These are phyloP conservation scores for Periphyllus acericola DNA, from an alignment of 2,888 invertebrate genomes.

Conservation along the genomic window DNA sequence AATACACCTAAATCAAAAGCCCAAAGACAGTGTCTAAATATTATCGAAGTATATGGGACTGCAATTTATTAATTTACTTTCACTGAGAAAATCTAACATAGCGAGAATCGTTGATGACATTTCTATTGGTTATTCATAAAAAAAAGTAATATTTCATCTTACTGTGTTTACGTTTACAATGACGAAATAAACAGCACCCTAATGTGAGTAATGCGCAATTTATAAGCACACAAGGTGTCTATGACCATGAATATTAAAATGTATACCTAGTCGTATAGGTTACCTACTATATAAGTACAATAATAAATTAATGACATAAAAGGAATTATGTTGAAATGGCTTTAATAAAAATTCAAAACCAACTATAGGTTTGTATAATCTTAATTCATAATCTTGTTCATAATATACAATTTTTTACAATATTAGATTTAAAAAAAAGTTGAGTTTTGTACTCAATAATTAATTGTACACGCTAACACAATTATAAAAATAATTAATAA, in stretches of 20 bases:
- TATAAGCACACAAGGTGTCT: slow-evolving; percentile 15
- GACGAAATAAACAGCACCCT: slow-evolving; percentile 10
- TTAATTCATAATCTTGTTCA: no score
- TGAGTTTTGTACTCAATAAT: no score
- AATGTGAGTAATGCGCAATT: slow-evolving; percentile 1
- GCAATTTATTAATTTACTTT: neutral
- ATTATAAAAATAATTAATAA: no score
- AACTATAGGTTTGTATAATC: neutral
- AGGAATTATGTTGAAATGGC: neutral
- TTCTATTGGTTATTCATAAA: neutral
- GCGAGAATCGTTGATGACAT: neutral
- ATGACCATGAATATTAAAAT: slow-evolving; percentile 7
- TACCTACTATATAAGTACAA: neutral
- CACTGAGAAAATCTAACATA: neutral
- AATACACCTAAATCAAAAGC: neutral
- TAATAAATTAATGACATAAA: neutral
- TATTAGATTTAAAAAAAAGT: no score
- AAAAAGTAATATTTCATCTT: neutral
- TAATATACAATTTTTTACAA: no score
- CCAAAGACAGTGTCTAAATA: neutral
- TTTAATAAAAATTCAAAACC: neutral
- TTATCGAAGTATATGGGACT: neutral
- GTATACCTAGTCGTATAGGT: neutral
- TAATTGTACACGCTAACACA: no score
- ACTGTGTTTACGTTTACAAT: neutral